A percentile compares a stretch with the other conserved stretches of the same genome.
These are phyloP conservation scores for Drosophila recens DNA, from an alignment of 2,888 invertebrate species.

Conservation along the genomic window DNA sequence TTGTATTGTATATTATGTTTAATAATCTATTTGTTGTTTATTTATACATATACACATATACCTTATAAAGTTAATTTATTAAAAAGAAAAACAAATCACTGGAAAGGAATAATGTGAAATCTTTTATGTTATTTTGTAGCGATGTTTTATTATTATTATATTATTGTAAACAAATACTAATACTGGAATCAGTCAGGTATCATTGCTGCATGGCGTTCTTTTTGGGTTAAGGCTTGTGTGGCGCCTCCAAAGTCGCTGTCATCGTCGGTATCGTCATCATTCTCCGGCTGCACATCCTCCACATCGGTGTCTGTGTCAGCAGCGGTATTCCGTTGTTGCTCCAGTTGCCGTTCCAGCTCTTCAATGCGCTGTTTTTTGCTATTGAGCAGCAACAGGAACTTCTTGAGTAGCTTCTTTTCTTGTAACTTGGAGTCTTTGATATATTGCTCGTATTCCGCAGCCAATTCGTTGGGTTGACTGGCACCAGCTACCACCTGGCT, in stretches of 20 bases:
- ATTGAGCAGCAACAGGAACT: constrained; percentile 75
- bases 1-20: constrained; percentile 76
- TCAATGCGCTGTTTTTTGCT: constrained; percentile 78
- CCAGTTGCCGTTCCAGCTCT: constrained; percentile 60
- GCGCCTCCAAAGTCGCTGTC: constrained; percentile 33
- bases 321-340: not conserved
- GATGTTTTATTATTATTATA: too few species aligned
- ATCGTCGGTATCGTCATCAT: constrained; percentile 1
- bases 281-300: constrained; percentile 13
- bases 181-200: not conserved
- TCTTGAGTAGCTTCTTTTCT: constrained; percentile 67
- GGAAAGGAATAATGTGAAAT: constrained; percentile 14
- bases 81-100: constrained; percentile 60
- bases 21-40: constrained; percentile 77
- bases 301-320: constrained; percentile 25
- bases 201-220: constrained; percentile 9
- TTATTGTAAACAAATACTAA: not conserved
- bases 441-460: constrained; percentile 62
- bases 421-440: constrained; percentile 56
- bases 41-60: constrained; percentile 71
- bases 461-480: constrained; percentile 34
- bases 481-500: not conserved
- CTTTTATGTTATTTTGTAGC: too few species aligned
- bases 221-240: constrained; percentile 51
- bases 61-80: constrained; percentile 74